Percentiles rank a stretch among this genome's conserved stretches.
Evolutionary conservation across 1,140 invertebrate species (phyloP).

Genomic region (Saccostrea cuccullata): DNA sequence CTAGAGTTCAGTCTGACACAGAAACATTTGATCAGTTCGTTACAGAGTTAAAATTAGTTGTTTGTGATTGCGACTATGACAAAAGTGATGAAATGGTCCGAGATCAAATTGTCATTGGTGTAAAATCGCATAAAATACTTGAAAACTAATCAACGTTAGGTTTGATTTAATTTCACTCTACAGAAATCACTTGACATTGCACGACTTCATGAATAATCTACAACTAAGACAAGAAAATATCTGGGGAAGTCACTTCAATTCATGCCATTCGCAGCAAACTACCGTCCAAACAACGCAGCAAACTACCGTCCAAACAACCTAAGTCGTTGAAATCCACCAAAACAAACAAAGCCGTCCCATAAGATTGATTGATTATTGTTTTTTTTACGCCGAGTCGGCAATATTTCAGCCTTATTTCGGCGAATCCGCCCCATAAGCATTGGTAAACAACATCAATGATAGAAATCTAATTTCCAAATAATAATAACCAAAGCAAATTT

Average conservation of each 20-base stretch:
- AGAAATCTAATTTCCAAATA: no score
- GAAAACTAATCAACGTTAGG: not conserved
- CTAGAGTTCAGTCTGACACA: no score
- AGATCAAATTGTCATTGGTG: slow-evolving; percentile 57
- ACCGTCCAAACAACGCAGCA: not conserved
- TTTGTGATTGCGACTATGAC: slow-evolving; percentile 4
- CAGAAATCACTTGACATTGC: not conserved
- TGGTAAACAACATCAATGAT: no score
- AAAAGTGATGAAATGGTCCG: slow-evolving; percentile 49
- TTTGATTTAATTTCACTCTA: slow-evolving; percentile 30
- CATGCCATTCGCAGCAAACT: slow-evolving; percentile 3
- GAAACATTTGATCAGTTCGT: no score
- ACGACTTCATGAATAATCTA: not conserved
- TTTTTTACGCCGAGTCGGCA: no score
- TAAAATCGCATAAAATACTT: slow-evolving; percentile 30
- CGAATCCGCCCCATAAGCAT: no score
- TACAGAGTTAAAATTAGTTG: no score
- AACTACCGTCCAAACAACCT: not conserved
- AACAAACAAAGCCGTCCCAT: not conserved
- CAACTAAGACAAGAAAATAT: not conserved
- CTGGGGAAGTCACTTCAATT: not conserved
- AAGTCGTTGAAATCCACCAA: not conserved
- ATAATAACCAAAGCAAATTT: no score
- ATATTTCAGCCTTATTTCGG: no score
- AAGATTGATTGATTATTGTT: no score